A percentile compares a stretch with the other conserved stretches of the same genome.
Evolutionary conservation across 2,888 invertebrate species (phyloP).

Genomic region (Lycia hirtaria): DNA sequence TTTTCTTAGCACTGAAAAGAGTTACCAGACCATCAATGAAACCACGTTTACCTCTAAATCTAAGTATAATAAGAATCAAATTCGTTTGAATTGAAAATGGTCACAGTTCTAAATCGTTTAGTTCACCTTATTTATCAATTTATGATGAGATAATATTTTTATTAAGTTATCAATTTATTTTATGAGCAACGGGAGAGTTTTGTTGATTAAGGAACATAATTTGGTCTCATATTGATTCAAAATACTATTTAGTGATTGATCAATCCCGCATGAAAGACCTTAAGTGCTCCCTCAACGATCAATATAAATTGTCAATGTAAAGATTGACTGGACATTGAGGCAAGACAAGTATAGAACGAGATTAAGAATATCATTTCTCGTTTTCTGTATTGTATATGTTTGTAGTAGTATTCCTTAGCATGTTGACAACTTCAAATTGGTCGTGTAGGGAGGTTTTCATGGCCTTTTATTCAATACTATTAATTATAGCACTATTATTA

Average conservation of each 20-base stretch:
- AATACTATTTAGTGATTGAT: conserved; percentile 25
- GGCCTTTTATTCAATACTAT: too few species aligned
- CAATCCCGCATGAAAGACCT: conserved; percentile 23
- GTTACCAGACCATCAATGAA: background rate
- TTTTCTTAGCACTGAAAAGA: background rate
- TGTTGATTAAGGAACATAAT: conserved; percentile 8
- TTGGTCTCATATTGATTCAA: background rate
- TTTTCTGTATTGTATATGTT: too few species aligned
- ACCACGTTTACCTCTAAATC: background rate
- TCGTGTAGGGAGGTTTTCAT: too few species aligned
- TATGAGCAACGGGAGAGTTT: conserved; percentile 21
- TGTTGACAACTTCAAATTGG: too few species aligned
- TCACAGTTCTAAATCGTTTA: conserved; percentile 29
- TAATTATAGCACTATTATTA: too few species aligned
- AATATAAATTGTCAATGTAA: too few species aligned
- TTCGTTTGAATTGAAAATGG: background rate
- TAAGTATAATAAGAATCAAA: background rate
- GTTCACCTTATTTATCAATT: conserved; percentile 45
- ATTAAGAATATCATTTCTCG: too few species aligned
- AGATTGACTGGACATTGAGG: too few species aligned
- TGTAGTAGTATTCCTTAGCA: too few species aligned
- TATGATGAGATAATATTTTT: conserved; percentile 27
- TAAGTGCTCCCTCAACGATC: too few species aligned
- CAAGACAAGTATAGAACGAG: too few species aligned
- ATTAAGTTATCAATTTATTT: conserved; percentile 39